These are phyloP conservation scores for Trididemnum miniatum DNA, from an alignment of 23 tunicate genomes.

Conservation along the genomic window DNA sequence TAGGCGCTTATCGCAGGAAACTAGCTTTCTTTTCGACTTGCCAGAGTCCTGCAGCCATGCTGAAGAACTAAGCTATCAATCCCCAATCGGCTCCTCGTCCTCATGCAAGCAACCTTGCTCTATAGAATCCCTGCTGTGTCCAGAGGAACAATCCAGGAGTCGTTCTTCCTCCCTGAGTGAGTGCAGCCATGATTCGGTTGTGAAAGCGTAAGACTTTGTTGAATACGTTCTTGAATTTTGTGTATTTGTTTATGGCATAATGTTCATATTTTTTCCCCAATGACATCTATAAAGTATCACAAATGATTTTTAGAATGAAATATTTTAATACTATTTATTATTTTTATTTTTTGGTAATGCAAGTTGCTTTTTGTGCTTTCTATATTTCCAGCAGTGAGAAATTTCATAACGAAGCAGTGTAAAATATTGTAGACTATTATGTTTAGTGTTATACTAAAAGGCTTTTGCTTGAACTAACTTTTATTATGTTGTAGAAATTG, in stretches of 20 bases:
- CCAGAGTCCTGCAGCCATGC: background rate
- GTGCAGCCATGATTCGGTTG: slow-evolving; percentile 27
- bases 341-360: background rate
- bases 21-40: background rate
- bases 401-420: too few species aligned
- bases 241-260: background rate
- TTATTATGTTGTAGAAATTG: too few species aligned
- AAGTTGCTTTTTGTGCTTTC: background rate
- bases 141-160: slow-evolving; percentile 8
- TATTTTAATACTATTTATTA: slow-evolving; percentile 9
- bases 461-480: too few species aligned
- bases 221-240: background rate
- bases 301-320: background rate
- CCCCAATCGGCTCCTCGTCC: background rate
- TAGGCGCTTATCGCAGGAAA: slow-evolving; percentile 1
- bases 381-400: background rate
- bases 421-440: too few species aligned
- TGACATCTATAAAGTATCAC: too few species aligned
- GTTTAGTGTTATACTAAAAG: too few species aligned
- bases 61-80: background rate
- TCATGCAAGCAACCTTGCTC: background rate
- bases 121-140: background rate
- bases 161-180: slow-evolving; percentile 29
- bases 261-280: background rate
- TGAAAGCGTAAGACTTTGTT: background rate